A percentile compares a stretch with the other conserved stretches of the same genome.
Conservation (phyloP, 2,888 invertebrate genomes). For the Luffia ferchaultella region DNA sequence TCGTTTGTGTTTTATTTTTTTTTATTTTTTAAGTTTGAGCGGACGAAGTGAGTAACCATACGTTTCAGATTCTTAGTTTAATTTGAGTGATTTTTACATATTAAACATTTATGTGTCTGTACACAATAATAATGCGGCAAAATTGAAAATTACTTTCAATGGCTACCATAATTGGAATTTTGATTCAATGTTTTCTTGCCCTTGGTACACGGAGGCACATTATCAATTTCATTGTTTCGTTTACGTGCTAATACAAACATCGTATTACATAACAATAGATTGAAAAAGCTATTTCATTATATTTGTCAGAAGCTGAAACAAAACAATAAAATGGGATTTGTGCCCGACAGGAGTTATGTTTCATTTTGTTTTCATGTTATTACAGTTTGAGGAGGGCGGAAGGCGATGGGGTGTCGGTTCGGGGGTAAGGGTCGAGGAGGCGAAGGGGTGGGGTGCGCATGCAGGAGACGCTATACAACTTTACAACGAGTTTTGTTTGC, state of each 20-base stretch:
- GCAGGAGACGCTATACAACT: not conserved
- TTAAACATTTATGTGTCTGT: no score
- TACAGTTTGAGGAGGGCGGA: not conserved
- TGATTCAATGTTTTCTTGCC: no score
- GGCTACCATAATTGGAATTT: no score
- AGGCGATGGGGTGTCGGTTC: not conserved
- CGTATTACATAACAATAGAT: not conserved
- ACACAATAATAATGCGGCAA: no score
- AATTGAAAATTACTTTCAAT: no score
- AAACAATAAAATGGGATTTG: slow-evolving; percentile 1
- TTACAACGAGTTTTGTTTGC: slow-evolving; percentile 4
- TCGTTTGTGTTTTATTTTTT: no score
- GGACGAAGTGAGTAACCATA: no score
- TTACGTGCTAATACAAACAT: not conserved
- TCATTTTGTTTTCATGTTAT: slow-evolving; percentile 3
- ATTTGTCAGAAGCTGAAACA: not conserved
- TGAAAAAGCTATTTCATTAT: not conserved
- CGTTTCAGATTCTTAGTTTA: no score
- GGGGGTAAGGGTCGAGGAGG: not conserved
- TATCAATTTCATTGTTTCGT: no score
- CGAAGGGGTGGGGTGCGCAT: not conserved
- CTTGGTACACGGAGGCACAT: no score
- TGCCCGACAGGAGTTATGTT: slow-evolving; percentile 2
- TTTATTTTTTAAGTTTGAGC: no score
- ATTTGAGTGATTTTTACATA: no score